These are phyloP conservation scores for Rhagophthalmus giganteus DNA, from an alignment of 2,888 invertebrate genomes.

Conservation along the genomic window DNA sequence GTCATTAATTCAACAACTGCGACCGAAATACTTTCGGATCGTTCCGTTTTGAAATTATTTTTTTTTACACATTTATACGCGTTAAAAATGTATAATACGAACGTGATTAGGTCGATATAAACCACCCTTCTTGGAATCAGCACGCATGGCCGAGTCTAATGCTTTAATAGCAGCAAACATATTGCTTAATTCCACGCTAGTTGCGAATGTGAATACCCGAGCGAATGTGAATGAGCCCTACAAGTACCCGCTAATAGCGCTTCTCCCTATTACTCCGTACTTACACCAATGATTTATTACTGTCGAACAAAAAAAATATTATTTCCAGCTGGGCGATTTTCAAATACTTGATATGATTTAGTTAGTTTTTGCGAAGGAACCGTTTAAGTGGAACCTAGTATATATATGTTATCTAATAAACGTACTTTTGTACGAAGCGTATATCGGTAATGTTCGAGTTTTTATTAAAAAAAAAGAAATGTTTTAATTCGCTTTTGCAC, in stretches of 20 bases:
- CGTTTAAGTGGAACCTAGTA: too few relatives aligned
- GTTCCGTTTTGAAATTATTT: background rate
- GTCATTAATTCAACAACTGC: background rate
- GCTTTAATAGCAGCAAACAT: conserved; percentile 55
- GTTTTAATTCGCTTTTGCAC: too few relatives aligned
- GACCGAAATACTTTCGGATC: background rate
- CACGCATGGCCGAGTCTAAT: conserved; percentile 44
- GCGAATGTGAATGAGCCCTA: conserved; percentile 44
- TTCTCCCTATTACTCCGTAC: conserved; percentile 49
- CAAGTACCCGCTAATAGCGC: conserved; percentile 57
- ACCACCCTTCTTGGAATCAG: conserved; percentile 42
- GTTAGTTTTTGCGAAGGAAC: too few relatives aligned
- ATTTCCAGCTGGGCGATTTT: conserved; percentile 34
- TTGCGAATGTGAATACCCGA: conserved; percentile 47
- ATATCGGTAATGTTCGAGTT: too few relatives aligned
- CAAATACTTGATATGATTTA: conserved; percentile 18
- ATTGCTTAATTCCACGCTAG: conserved; percentile 57
- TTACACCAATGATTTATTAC: conserved; percentile 40
- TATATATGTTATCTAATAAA: too few relatives aligned
- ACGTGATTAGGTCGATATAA: conserved; percentile 38
- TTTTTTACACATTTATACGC: conserved; percentile 10
- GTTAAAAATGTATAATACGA: conserved; percentile 28
- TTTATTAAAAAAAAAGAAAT: too few relatives aligned
- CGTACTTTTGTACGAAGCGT: too few relatives aligned
- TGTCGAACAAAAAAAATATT: conserved; percentile 35